These are phyloP conservation scores for Trematomus loennbergii DNA, from an alignment of 2,113 vertebrate genomes.

Conservation along the genomic window DNA sequence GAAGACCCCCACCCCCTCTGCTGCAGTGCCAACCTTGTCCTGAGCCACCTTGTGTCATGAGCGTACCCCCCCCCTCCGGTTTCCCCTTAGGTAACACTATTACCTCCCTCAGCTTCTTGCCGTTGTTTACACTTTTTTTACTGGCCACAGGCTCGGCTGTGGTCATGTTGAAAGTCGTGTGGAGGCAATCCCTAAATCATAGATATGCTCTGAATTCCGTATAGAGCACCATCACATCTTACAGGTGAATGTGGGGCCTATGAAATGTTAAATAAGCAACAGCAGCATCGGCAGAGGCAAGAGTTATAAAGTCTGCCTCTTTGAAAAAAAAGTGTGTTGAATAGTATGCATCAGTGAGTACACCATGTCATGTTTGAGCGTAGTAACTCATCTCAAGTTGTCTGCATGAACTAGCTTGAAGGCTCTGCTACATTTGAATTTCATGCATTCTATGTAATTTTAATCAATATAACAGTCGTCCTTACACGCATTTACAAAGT, in stretches of 20 bases:
- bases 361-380: not conserved
- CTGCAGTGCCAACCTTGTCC: too few relatives aligned
- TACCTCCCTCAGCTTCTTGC: too few relatives aligned
- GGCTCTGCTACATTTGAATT: conserved; percentile 28
- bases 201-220: too few relatives aligned
- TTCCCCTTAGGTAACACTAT: too few relatives aligned
- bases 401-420: conserved; percentile 6
- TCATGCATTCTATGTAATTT: conserved; percentile 32
- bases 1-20: too few relatives aligned
- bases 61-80: too few relatives aligned
- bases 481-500: conserved; percentile 32
- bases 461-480: conserved; percentile 38
- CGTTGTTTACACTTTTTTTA: too few relatives aligned
- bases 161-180: too few relatives aligned
- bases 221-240: not conserved
- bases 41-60: too few relatives aligned
- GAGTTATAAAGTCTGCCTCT: conserved; percentile 20
- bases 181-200: too few relatives aligned
- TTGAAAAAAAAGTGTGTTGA: conserved; percentile 2
- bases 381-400: not conserved
- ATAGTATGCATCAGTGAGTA: conserved; percentile 4
- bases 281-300: conserved; percentile 12
- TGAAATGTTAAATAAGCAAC: conserved; percentile 46
- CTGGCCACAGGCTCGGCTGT: too few relatives aligned
- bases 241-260: conserved; percentile 34